Percentiles rank a stretch among this genome's conserved stretches.
These are phyloP conservation scores for Drosophila littoralis DNA, from an alignment of 1,140 invertebrate species.

Conservation along the genomic window DNA sequence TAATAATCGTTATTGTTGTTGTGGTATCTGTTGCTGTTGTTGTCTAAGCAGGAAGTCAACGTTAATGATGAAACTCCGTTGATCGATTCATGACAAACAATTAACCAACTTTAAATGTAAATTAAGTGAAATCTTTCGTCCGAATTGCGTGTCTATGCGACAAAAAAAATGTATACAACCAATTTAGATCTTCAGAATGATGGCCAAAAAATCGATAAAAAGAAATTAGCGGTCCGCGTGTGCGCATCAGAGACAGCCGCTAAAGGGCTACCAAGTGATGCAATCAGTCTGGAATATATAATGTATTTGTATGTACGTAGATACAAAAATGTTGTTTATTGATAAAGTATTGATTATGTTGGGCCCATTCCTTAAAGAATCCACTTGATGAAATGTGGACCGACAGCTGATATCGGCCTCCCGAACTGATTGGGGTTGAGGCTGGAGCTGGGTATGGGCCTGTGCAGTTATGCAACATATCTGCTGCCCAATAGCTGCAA, in stretches of 20 bases:
- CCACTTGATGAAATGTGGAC: constrained; percentile 68
- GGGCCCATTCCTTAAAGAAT: constrained; percentile 9
- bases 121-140: constrained; percentile 51
- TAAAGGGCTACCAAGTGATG: constrained; percentile 28
- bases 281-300: constrained; percentile 48
- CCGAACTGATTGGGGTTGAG: constrained; percentile 5
- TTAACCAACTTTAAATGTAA: constrained; percentile 66
- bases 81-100: constrained; percentile 35
- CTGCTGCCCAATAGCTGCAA: constrained; percentile 40
- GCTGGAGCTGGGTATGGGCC: constrained; percentile 20
- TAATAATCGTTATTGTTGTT: constrained; percentile 9
- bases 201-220: constrained; percentile 29
- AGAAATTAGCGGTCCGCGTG: constrained; percentile 15
- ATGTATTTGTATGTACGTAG: constrained; percentile 1
- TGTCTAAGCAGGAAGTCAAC: constrained; percentile 17
- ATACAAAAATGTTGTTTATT: constrained; percentile 52
- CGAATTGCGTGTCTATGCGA: constrained; percentile 17
- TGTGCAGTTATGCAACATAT: constrained; percentile 56
- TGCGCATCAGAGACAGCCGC: constrained; percentile 6
- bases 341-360: constrained; percentile 44
- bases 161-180: constrained; percentile 6
- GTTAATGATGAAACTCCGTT: constrained; percentile 35
- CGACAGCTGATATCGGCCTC: constrained; percentile 40
- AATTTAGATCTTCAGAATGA: constrained; percentile 37
- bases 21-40: constrained; percentile 12